These are phyloP conservation scores for Pseudopleuronectes americanus DNA, from an alignment of 2,797 vertebrate species.

Conservation along the genomic window DNA sequence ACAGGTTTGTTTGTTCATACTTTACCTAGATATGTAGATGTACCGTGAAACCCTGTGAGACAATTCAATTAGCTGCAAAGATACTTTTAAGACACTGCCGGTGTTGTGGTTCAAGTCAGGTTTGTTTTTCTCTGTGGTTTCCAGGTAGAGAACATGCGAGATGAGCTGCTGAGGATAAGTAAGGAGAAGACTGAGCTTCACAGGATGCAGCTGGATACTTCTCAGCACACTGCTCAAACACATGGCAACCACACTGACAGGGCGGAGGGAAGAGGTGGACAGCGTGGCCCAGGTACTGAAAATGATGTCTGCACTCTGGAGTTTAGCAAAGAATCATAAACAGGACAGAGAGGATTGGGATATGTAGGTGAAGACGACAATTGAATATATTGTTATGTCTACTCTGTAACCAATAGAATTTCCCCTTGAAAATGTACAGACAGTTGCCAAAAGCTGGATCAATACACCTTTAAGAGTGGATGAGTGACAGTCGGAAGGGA, in stretches of 20 bases:
- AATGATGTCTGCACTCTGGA: slow-evolving; percentile 6
- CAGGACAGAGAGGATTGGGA: slow-evolving; percentile 48
- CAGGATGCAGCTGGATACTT: slow-evolving; percentile 80
- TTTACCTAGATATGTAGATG: slow-evolving; percentile 14
- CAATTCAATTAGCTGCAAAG: slow-evolving; percentile 18
- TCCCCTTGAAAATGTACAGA: too few species aligned
- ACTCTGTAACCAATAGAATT: too few species aligned
- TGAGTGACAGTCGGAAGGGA: neutral
- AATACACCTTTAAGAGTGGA: slow-evolving; percentile 7
- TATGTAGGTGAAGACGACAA: neutral
- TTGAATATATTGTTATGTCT: neutral
- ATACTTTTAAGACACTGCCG: neutral
- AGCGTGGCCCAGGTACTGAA: slow-evolving; percentile 53
- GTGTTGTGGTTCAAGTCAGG: slow-evolving; percentile 19
- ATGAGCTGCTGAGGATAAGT: slow-evolving; percentile 86
- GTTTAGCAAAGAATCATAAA: slow-evolving; percentile 23
- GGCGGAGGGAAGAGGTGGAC: slow-evolving; percentile 63
- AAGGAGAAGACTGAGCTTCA: slow-evolving; percentile 84
- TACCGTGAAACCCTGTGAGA: slow-evolving; percentile 19
- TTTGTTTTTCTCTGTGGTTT: slow-evolving; percentile 31
- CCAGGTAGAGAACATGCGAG: slow-evolving; percentile 90
- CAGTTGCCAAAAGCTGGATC: neutral
- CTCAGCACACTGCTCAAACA: slow-evolving; percentile 70
- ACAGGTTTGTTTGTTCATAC: slow-evolving; percentile 83
- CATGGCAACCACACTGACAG: slow-evolving; percentile 71